Conservation (phyloP, 2,797 vertebrate species). For the Cheirogaleus major region DNA sequence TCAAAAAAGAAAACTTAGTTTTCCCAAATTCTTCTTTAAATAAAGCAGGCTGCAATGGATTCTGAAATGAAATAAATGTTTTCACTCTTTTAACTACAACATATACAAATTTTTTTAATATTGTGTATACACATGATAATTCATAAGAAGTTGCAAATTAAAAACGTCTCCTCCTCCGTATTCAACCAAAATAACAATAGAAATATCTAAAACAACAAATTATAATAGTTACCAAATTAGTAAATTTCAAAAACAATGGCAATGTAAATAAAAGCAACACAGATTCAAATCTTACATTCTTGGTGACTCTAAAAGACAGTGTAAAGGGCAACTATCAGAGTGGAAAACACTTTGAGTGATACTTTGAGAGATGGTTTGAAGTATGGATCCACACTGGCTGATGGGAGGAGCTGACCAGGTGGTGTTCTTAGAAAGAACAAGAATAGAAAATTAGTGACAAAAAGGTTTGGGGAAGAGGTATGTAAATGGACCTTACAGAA, state of each 20-base stretch:
- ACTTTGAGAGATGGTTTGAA: background rate
- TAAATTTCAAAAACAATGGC: background rate
- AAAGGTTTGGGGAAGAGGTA: background rate
- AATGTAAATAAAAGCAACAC: background rate
- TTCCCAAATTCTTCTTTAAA: conserved; percentile 31
- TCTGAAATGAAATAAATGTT: conserved; percentile 1
- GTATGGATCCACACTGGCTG: background rate
- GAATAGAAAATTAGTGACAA: background rate
- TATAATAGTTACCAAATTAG: background rate
- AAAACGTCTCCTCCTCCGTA: background rate
- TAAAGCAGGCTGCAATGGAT: background rate
- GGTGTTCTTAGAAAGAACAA: background rate
- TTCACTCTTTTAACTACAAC: background rate
- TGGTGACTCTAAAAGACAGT: background rate
- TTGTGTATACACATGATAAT: background rate
- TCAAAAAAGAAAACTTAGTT: conserved; percentile 39
- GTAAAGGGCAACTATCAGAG: background rate
- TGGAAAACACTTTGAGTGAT: background rate
- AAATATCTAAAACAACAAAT: background rate
- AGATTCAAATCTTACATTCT: background rate
- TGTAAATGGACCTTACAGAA: background rate
- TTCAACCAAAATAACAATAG: background rate
- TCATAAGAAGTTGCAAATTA: background rate
- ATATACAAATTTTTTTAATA: conserved; percentile 5
- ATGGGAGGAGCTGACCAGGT: background rate